phyloP scores from a whole-genome alignment of 2,113 vertebrate genomes.

The Poeciliopsis occidentalis region DNA sequence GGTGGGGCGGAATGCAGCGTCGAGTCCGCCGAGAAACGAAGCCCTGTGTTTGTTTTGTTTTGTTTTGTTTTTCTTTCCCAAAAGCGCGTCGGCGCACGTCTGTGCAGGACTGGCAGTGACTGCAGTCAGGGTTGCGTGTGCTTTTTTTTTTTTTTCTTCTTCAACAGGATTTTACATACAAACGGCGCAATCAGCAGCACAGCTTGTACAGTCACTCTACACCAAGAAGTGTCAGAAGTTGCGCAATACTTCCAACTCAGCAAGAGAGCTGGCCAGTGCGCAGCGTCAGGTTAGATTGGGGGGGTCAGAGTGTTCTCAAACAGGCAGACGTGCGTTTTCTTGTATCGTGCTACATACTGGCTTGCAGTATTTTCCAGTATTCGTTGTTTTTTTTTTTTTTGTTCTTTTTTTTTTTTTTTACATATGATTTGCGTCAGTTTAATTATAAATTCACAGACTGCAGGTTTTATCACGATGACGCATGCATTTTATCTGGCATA shows the following conservation, averaged over 20 bases:
- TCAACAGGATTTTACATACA: not conserved
- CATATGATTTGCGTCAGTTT: not conserved
- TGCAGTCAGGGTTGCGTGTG: not conserved
- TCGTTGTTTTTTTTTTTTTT: no score
- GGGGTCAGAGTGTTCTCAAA: no score
- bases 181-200: not conserved
- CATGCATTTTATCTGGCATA: not conserved
- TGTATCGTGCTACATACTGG: not conserved
- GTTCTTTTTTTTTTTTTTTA: no score
- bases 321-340: not conserved
- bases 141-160: no score
- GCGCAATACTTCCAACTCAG: not conserved
- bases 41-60: not conserved
- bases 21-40: slow-evolving; percentile 56
- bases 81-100: slow-evolving; percentile 66
- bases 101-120: slow-evolving; percentile 20
- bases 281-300: no score
- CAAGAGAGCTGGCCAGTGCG: no score
- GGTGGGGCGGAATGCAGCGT: slow-evolving; percentile 75
- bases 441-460: not conserved
- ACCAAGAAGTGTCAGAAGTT: not conserved
- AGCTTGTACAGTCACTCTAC: not conserved
- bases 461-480: not conserved
- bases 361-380: not conserved
- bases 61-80: not conserved